A percentile compares a stretch with the other conserved stretches of the same genome.
Evolutionary conservation across 2,113 vertebrate genomes (phyloP).

Genomic region (Caracal caracal): DNA sequence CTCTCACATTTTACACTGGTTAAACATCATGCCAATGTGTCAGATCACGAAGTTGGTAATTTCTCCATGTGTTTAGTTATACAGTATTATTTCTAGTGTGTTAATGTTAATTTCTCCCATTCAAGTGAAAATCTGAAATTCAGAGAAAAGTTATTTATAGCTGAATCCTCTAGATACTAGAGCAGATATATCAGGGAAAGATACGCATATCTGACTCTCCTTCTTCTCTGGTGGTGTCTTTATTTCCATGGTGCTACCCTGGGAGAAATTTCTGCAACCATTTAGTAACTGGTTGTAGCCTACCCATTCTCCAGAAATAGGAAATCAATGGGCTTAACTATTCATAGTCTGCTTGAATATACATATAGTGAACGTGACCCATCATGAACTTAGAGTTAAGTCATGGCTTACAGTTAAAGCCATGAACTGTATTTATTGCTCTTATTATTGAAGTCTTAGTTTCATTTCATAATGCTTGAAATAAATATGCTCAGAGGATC

Average conservation of each 20-base stretch:
- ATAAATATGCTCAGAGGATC: not conserved
- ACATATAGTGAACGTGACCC: not conserved
- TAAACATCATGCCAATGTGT: not conserved
- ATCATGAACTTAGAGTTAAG: not conserved
- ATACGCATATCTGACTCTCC: not conserved
- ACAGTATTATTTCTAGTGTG: not conserved
- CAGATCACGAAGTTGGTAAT: not conserved
- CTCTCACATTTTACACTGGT: not conserved
- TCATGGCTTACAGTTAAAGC: no score
- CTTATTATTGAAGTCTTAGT: not conserved
- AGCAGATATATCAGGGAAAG: not conserved
- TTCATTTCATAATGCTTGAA: not conserved
- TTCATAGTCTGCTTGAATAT: not conserved
- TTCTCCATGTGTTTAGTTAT: not conserved
- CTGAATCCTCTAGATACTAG: not conserved
- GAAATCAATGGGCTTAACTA: not conserved
- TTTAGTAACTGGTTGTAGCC: not conserved
- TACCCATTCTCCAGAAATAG: not conserved
- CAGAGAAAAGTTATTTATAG: not conserved
- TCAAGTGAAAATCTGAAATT: slow-evolving; percentile 7
- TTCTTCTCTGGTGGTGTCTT: not conserved
- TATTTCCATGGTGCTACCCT: not conserved
- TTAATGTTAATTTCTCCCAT: slow-evolving; percentile 1
- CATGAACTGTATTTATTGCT: not conserved
- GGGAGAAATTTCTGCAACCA: not conserved